phyloP scores from a whole-genome alignment of 2,888 invertebrate species.

The Parnassius orleans region DNA sequence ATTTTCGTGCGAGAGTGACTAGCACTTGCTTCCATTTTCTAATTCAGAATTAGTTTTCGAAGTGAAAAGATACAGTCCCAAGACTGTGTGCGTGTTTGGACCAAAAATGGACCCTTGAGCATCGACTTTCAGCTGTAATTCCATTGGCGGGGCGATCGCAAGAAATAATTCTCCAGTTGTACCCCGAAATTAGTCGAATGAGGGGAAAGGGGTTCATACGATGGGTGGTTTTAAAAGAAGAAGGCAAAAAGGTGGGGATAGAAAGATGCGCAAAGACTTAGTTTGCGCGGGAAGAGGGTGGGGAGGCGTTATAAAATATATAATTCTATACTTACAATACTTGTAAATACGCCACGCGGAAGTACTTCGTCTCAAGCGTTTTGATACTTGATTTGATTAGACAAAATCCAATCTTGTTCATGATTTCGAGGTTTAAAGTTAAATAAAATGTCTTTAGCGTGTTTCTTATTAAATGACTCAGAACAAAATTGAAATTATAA shows the following conservation, averaged over 20 bases:
- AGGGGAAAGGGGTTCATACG: constrained; percentile 79
- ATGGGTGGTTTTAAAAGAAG: constrained; percentile 81
- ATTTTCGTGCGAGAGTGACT: constrained; percentile 31
- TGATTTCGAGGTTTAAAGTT: no score
- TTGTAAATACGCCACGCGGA: constrained; percentile 81
- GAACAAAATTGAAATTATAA: no score
- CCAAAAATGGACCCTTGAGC: constrained; percentile 47
- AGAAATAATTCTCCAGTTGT: constrained; percentile 81
- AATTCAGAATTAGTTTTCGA: constrained; percentile 80
- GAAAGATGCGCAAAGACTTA: constrained; percentile 82
- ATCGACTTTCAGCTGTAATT: constrained; percentile 46
- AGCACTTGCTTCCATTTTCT: constrained; percentile 77
- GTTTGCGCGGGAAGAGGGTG: constrained; percentile 68
- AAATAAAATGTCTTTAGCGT: no score
- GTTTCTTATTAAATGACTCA: no score
- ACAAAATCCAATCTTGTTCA: not conserved
- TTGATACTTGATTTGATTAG: constrained; percentile 52
- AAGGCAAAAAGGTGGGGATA: constrained; percentile 80
- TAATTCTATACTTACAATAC: constrained; percentile 82
- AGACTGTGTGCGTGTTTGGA: constrained; percentile 58
- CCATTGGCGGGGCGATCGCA: constrained; percentile 49
- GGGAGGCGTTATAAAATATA: constrained; percentile 79
- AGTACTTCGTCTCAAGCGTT: constrained; percentile 46
- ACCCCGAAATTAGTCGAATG: constrained; percentile 81
- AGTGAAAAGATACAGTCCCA: constrained; percentile 81